phyloP scores from a whole-genome alignment of 2,797 vertebrate species.

The Anabacerthia variegaticeps region DNA sequence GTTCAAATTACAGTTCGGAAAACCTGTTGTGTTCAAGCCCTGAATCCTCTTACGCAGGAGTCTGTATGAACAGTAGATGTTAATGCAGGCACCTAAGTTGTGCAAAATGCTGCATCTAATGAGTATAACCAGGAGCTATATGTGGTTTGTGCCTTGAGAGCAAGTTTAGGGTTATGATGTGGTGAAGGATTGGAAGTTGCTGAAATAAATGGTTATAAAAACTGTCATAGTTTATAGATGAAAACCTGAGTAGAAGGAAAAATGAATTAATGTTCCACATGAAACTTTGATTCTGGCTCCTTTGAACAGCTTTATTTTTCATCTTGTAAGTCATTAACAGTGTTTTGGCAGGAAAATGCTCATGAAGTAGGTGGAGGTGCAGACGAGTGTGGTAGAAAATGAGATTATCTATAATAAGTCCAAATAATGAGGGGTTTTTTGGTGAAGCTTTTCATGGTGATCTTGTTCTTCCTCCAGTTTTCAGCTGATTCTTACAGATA shows the following conservation, averaged over 20 bases:
- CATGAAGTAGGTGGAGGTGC: neutral
- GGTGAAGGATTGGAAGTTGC: neutral
- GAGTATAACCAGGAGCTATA: neutral
- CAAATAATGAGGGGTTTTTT: neutral
- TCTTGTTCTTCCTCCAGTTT: neutral
- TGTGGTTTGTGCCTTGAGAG: neutral
- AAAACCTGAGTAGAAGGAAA: neutral
- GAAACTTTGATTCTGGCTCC: neutral
- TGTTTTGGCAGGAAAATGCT: neutral
- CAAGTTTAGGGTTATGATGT: neutral
- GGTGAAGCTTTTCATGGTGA: neutral
- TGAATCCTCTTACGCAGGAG: neutral
- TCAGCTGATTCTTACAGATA: neutral
- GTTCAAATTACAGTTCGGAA: neutral
- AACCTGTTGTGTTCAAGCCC: rapidly evolving
- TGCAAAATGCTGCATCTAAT: neutral
- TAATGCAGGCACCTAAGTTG: neutral
- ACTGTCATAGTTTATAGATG: neutral
- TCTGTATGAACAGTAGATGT: neutral
- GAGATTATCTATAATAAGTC: neutral
- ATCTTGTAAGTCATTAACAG: neutral
- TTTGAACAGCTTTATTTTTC: neutral
- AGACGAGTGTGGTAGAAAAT: neutral
- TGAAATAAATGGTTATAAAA: neutral
- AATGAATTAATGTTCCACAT: neutral